Evolutionary conservation across 2,113 vertebrate species (phyloP).

Genomic region (Promerops cafer): DNA sequence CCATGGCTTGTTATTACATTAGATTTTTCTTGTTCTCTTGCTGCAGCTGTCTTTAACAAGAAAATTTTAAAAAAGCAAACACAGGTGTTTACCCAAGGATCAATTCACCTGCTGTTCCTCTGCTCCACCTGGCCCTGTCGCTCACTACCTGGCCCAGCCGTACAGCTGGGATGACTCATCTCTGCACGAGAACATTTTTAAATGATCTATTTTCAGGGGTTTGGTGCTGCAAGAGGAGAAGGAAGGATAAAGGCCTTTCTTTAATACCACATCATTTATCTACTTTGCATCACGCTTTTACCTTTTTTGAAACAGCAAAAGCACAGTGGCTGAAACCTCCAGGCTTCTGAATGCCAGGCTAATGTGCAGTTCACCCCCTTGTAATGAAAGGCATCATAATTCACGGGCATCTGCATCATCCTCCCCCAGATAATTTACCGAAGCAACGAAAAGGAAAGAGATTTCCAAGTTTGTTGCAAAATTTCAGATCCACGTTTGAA

Average conservation of each 20-base stretch:
- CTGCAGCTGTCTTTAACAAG: slow-evolving; percentile 17
- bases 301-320: not conserved
- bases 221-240: not conserved
- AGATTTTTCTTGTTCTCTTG: slow-evolving; percentile 5
- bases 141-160: not conserved
- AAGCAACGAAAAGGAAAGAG: not conserved
- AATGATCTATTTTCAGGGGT: not conserved
- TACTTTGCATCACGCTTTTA: not conserved
- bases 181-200: not conserved
- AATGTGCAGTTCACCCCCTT: not conserved
- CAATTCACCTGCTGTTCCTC: slow-evolving; percentile 44
- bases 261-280: not conserved
- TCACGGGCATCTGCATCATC: slow-evolving; percentile 21
- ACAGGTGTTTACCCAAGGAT: slow-evolving; percentile 49
- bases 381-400: not conserved
- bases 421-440: slow-evolving; percentile 8
- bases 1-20: not conserved
- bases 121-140: slow-evolving; percentile 23
- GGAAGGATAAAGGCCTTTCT: not conserved
- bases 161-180: slow-evolving; percentile 1
- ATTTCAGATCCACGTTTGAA: slow-evolving; percentile 19
- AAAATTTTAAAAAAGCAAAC: slow-evolving; percentile 14
- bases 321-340: not conserved
- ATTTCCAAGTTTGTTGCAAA: slow-evolving; percentile 26
- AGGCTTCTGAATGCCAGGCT: not conserved